Percentiles rank a stretch among this genome's conserved stretches.
Evolutionary conservation across 2,888 invertebrate genomes (phyloP).

Genomic region (Steinernema scapterisci): DNA sequence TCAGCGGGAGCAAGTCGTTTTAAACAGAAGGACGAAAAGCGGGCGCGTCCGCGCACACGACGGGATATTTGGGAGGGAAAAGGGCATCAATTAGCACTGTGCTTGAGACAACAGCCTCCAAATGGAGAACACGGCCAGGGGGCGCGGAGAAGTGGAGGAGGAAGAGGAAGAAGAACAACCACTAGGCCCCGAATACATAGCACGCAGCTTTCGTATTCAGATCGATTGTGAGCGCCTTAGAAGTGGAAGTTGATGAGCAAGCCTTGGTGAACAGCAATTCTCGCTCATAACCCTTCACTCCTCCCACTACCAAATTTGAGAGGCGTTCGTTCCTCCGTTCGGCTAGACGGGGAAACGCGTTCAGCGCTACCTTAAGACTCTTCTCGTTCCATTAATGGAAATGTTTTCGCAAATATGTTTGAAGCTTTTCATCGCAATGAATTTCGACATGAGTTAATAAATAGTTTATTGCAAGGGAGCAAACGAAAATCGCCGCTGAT

Average conservation of each 20-base stretch:
- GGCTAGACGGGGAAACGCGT: too few species aligned
- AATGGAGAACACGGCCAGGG: constrained; percentile 1
- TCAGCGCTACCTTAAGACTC: too few species aligned
- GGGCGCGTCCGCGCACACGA: not conserved
- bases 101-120: constrained; percentile 24
- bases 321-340: not conserved
- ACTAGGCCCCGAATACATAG: not conserved
- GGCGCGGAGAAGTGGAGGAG: too few species aligned
- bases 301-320: constrained; percentile 19
- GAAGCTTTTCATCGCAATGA: too few species aligned
- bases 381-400: too few species aligned
- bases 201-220: not conserved
- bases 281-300: constrained; percentile 18
- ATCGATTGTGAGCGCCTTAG: constrained; percentile 23
- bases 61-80: not conserved
- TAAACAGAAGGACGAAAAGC: not conserved
- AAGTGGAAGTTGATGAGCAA: constrained; percentile 32
- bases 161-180: too few species aligned
- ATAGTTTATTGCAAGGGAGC: too few species aligned
- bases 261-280: not conserved
- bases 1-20: not conserved
- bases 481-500: too few species aligned
- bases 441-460: too few species aligned
- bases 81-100: constrained; percentile 31
- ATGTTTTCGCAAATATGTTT: too few species aligned